A percentile compares a stretch with the other conserved stretches of the same genome.
These are phyloP conservation scores for Venustaconcha ellipsiformis DNA, from an alignment of 1,140 invertebrate genomes.

Conservation along the genomic window DNA sequence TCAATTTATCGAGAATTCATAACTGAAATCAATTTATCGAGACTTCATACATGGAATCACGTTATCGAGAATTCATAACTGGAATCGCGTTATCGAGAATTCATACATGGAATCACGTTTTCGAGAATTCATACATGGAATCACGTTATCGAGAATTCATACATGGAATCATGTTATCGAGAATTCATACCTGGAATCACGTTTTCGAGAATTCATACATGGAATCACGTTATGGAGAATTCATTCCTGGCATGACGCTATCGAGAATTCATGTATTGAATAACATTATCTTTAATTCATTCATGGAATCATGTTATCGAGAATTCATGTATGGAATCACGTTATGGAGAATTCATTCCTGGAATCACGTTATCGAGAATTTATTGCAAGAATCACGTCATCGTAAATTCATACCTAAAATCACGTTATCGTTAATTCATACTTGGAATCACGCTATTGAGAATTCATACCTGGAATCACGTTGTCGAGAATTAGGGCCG, in stretches of 20 bases:
- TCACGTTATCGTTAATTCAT: neutral
- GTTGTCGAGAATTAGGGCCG: slow-evolving; percentile 26
- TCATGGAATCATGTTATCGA: too few species aligned
- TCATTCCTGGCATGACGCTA: too few species aligned
- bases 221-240: too few species aligned
- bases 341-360: neutral
- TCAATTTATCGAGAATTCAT: neutral
- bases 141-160: neutral
- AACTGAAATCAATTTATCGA: slow-evolving; percentile 12
- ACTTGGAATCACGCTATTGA: neutral
- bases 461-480: slow-evolving; percentile 22
- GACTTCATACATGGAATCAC: neutral
- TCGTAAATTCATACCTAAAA: neutral
- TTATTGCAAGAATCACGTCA: neutral
- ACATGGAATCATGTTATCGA: neutral
- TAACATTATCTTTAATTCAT: too few species aligned
- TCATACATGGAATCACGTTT: neutral
- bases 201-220: slow-evolving; percentile 8
- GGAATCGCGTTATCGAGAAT: neutral
- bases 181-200: slow-evolving; percentile 16
- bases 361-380: neutral
- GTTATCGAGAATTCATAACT: neutral
- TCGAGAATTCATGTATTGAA: too few species aligned
- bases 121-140: neutral
- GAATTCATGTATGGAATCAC: neutral